Evolutionary conservation across 2,113 vertebrate species (phyloP).

Genomic region (Trichechus manatus): DNA sequence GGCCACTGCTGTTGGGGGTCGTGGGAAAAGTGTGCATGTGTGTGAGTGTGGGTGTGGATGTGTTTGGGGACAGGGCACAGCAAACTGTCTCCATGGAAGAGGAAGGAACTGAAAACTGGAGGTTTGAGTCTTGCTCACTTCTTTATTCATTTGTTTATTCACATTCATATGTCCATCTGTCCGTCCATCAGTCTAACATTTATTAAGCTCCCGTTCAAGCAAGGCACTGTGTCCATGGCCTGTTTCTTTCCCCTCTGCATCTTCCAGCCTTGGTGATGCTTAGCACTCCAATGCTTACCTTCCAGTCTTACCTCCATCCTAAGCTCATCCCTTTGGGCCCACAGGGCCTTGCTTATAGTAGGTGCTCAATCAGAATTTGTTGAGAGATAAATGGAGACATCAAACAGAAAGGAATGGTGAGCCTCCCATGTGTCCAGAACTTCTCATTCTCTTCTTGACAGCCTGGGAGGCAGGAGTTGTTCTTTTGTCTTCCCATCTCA

Average conservation of each 20-base stretch:
- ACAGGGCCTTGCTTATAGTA: neutral
- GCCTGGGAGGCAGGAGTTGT: neutral
- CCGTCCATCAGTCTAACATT: neutral
- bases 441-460: neutral
- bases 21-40: neutral
- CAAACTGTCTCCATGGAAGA: neutral
- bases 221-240: neutral
- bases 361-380: neutral
- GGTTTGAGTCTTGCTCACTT: neutral
- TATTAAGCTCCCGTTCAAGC: neutral
- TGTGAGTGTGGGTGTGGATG: neutral
- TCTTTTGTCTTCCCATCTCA: rapidly evolving
- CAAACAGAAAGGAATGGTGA: neutral
- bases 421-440: rapidly evolving
- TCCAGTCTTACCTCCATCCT: neutral
- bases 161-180: neutral
- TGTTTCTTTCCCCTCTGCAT: neutral
- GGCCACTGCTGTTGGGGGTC: neutral
- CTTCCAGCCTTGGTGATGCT: neutral
- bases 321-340: neutral
- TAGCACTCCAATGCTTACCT: neutral
- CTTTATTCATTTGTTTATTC: neutral
- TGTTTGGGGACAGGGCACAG: neutral
- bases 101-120: neutral
- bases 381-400: neutral